Evolutionary conservation across 64 coral and sea anemone species (phyloP).

Genomic region (Acropora yongei): DNA sequence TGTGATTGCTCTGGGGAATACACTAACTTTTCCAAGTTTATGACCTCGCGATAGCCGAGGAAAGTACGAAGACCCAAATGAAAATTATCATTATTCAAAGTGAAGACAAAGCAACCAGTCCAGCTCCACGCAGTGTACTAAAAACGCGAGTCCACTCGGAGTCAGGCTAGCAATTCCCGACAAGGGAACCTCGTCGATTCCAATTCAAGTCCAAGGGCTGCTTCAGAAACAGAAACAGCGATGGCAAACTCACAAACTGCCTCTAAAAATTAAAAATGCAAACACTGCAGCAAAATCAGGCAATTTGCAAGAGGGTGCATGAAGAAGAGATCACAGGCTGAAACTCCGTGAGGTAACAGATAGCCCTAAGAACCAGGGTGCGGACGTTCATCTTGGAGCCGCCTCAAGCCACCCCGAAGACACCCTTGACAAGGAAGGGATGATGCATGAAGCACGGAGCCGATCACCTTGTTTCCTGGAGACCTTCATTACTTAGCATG

Average conservation of each 20-base stretch:
- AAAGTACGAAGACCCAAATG: slow-evolving; percentile 62
- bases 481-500: not conserved
- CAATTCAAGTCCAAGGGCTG: slow-evolving; percentile 51
- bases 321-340: not conserved
- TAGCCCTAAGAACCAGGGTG: slow-evolving; percentile 17
- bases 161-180: not conserved
- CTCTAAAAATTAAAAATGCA: slow-evolving; percentile 32
- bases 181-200: slow-evolving; percentile 11
- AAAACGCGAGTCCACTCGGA: too few relatives aligned
- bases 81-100: not conserved
- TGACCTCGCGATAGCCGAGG: slow-evolving; percentile 58
- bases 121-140: too few relatives aligned
- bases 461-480: not conserved
- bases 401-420: not conserved
- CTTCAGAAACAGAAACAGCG: slow-evolving; percentile 40
- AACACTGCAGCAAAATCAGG: slow-evolving; percentile 39
- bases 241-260: slow-evolving; percentile 25
- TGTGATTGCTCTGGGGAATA: slow-evolving; percentile 58
- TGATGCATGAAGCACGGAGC: not conserved
- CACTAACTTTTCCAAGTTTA: slow-evolving; percentile 68
- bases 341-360: slow-evolving; percentile 29
- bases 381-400: not conserved
- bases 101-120: too few relatives aligned
- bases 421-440: not conserved
- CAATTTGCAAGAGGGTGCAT: slow-evolving; percentile 35